Percentiles rank a stretch among this genome's conserved stretches.
Conservation (phyloP, 2,113 vertebrate species). For the Dicentrarchus labrax region DNA sequence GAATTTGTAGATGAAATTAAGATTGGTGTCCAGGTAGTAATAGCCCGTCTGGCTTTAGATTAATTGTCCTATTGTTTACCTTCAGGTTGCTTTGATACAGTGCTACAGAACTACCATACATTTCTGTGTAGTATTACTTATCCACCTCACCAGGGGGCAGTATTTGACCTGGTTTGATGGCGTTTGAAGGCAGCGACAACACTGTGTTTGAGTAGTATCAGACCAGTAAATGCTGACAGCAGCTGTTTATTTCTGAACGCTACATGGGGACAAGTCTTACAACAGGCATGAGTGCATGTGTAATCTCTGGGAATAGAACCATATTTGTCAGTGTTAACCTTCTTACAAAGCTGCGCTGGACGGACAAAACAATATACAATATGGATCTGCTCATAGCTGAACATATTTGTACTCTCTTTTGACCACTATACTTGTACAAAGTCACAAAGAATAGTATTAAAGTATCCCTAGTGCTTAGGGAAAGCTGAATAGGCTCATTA, state of each 20-base stretch:
- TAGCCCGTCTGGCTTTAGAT: not conserved
- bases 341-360: not conserved
- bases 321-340: conserved; percentile 6
- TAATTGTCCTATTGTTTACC: not conserved
- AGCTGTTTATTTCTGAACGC: conserved; percentile 44
- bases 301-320: not conserved
- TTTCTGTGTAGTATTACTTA: not conserved
- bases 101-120: too few relatives aligned
- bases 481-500: conserved; percentile 63
- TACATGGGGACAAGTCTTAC: not conserved
- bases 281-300: too few relatives aligned
- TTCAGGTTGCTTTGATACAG: not conserved
- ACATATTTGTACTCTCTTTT: conserved; percentile 11
- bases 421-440: conserved; percentile 13
- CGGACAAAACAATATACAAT: not conserved
- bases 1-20: not conserved
- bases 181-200: not conserved
- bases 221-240: conserved; percentile 43
- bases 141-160: conserved; percentile 74
- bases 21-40: not conserved
- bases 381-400: not conserved
- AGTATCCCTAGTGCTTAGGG: conserved; percentile 39
- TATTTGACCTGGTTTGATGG: conserved; percentile 40
- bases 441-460: conserved; percentile 43
- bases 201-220: not conserved